These are phyloP conservation scores for Scortum barcoo DNA, from an alignment of 2,113 vertebrate genomes.

Conservation along the genomic window DNA sequence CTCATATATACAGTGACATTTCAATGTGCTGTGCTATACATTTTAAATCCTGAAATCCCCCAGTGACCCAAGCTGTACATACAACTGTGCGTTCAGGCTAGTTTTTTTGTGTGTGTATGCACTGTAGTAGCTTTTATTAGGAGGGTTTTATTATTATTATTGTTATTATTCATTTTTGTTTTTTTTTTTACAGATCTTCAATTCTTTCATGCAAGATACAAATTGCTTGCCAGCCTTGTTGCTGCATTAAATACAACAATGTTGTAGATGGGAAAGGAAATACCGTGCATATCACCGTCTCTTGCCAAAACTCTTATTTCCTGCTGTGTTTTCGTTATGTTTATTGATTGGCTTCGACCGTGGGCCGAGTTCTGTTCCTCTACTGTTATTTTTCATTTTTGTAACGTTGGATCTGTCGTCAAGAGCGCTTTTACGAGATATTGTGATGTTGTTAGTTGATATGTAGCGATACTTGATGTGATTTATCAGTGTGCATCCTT, in stretches of 20 bases:
- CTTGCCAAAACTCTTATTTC: constrained; percentile 50
- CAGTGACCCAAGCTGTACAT: constrained; percentile 77
- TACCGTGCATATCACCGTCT: constrained; percentile 39
- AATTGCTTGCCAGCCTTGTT: constrained; percentile 60
- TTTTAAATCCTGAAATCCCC: constrained; percentile 59
- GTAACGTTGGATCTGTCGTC: constrained; percentile 69
- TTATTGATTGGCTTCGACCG: constrained; percentile 51
- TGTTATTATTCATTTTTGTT: no score
- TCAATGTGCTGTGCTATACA: constrained; percentile 61
- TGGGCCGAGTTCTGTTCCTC: constrained; percentile 40
- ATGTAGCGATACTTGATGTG: constrained; percentile 81
- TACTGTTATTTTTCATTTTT: constrained; percentile 47
- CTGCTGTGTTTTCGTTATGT: constrained; percentile 38
- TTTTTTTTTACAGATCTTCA: constrained; percentile 3
- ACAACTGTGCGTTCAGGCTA: constrained; percentile 60
- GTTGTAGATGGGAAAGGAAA: constrained; percentile 39
- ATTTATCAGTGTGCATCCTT: constrained; percentile 80
- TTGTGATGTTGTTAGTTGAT: constrained; percentile 82
- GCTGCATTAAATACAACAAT: constrained; percentile 40
- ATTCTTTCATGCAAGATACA: constrained; percentile 23
- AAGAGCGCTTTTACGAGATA: constrained; percentile 74
- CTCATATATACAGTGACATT: constrained; percentile 45
- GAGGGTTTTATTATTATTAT: constrained; percentile 46
- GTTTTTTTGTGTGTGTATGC: constrained; percentile 73
- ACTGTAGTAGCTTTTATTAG: constrained; percentile 66